Conservation (phyloP, 2,113 vertebrate species). For the Pan troglodytes region NHGRI_mPanTro3-v2.1_pri NC_072411.2:129122001-129122500, state of each 20-base stretch:
- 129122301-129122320: neutral
- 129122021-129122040: neutral
- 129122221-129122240: neutral
- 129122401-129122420: neutral
- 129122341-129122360: neutral
- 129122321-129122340: neutral
- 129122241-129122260: neutral
- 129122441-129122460: neutral
- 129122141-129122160: neutral
- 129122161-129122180: neutral
- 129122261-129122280: neutral
- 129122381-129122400: neutral
- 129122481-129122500: neutral
- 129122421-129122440: neutral
- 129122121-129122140: neutral
- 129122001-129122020: neutral
- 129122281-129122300: neutral
- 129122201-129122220: too few species aligned
- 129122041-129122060: neutral
- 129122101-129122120: neutral
- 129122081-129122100: neutral
- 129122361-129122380: neutral
- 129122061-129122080: neutral
- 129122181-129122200: too few species aligned
- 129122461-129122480: neutral